Conservation (phyloP, 2,797 vertebrate species). For the Erethizon dorsatum region DNA sequence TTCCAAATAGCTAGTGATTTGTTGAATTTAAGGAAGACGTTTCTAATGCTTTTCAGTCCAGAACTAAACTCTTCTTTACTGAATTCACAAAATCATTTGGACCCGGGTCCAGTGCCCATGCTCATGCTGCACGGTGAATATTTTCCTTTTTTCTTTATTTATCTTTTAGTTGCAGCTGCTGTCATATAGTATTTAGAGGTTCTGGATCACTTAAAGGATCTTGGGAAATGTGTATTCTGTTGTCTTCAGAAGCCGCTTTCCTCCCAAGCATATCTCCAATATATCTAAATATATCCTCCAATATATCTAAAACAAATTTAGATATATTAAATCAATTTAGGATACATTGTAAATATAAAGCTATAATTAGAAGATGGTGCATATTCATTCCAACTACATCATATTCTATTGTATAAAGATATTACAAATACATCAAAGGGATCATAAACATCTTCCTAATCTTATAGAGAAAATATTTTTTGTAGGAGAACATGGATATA, state of each 20-base stretch:
- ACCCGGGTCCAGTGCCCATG: neutral
- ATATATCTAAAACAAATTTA: slow-evolving; percentile 51
- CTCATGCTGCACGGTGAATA: neutral
- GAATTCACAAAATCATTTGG: slow-evolving; percentile 46
- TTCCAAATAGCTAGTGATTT: slow-evolving; percentile 76
- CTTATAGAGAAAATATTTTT: slow-evolving; percentile 16
- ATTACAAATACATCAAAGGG: slow-evolving; percentile 62
- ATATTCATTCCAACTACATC: neutral
- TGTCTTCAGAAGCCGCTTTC: slow-evolving; percentile 60
- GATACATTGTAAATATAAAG: slow-evolving; percentile 25
- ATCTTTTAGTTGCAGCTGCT: neutral
- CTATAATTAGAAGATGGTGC: slow-evolving; percentile 47
- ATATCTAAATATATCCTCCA: neutral
- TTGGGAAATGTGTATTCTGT: slow-evolving; percentile 9
- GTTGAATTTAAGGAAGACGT: slow-evolving; percentile 65
- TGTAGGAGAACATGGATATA: neutral
- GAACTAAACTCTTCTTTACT: slow-evolving; percentile 67
- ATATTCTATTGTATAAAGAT: neutral
- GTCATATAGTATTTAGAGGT: slow-evolving; percentile 14
- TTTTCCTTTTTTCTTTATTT: neutral
- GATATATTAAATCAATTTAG: slow-evolving; percentile 32
- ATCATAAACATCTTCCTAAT: slow-evolving; percentile 31
- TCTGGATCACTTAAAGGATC: slow-evolving; percentile 37
- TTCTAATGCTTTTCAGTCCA: slow-evolving; percentile 61
- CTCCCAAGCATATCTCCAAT: neutral